phyloP scores from a whole-genome alignment of 2,113 vertebrate species.

The Centropus bengalensis region DNA sequence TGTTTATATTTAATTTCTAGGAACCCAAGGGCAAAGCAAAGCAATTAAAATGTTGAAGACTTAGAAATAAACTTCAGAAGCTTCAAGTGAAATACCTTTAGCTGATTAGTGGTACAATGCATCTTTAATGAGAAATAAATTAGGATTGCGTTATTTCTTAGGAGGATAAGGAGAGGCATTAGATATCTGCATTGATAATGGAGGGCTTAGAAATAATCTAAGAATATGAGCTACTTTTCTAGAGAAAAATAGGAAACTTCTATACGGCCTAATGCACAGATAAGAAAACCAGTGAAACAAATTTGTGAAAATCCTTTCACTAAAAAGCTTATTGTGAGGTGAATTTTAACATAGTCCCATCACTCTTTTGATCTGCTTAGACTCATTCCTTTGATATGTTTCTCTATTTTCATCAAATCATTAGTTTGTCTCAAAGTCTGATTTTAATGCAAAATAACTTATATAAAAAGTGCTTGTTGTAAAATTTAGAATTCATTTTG shows the following conservation, averaged over 20 bases:
- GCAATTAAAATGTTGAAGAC: constrained; percentile 57
- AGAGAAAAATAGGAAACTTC: background rate
- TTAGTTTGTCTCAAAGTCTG: background rate
- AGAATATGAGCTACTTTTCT: background rate
- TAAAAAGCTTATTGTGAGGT: background rate
- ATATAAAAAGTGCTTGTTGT: background rate
- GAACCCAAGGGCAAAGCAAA: constrained; percentile 53
- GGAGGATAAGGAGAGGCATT: constrained; percentile 16
- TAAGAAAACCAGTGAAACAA: background rate
- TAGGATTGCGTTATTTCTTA: constrained; percentile 41
- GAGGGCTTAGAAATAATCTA: constrained; percentile 20
- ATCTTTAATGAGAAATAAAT: constrained; percentile 66
- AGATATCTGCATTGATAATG: constrained; percentile 42
- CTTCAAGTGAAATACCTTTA: constrained; percentile 59
- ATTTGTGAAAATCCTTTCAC: background rate
- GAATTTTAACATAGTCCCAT: background rate
- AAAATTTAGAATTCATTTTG: background rate
- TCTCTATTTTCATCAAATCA: background rate
- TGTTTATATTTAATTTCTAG: constrained; percentile 44
- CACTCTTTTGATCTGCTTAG: background rate
- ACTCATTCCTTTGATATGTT: background rate
- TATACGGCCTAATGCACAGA: background rate
- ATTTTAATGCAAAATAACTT: background rate
- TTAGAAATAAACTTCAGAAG: constrained; percentile 57
- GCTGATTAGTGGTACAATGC: constrained; percentile 52